Base-by-base conservation (phyloP, 30 jellyfish, hydroid and myxozoan genomes). In the Pseudorhiza aurosa region DNA sequence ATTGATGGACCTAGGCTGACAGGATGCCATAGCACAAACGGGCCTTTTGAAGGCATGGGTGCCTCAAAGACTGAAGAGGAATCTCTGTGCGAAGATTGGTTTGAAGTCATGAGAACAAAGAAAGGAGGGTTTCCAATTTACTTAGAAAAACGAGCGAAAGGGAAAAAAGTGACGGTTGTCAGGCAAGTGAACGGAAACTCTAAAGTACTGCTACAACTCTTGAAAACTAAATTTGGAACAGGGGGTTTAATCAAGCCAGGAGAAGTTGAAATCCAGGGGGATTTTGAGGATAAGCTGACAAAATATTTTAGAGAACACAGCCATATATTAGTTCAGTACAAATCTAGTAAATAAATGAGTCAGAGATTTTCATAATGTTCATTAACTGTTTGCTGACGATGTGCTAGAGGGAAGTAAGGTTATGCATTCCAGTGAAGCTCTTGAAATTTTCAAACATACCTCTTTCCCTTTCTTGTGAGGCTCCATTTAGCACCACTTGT, bases 201-300 rank as follows among this genome's bases (percentile, higher is more conserved):
- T 21, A 84, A 78, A 42, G 24, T 29, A 14, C 57, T 90, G 27
- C 68, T 90, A 30, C 92, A 76, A 32, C 58, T 30, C 0, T 57
- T 90, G 32, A 90, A 90, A 64, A 74, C 89, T 10, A 90, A 90
- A 51, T 73, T 90, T 83, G 98, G 98, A 27, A 90, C 98, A 0
- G 98, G 98, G 15, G 97, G 98, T 14, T 24, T 89, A 40, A 40
- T 59, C 18, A 72, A 64, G 33, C 80, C 69, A 7, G 68, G 79
- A 24, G 83, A 83, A 28, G 77, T 88, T 59, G 98, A 90, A 37
- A 68, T 90, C 17, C 98, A 90, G 67, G 98, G 98, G 4, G 98
- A 90, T 37, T 79, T 83, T 40, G 85, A 65, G 44, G 51, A 43
- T 19, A 90, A 79, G 60, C 65, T 90, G 31, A 40, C 50, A 14